phyloP scores from a whole-genome alignment of 2,113 vertebrate species.

The Lutjanus erythropterus region DNA sequence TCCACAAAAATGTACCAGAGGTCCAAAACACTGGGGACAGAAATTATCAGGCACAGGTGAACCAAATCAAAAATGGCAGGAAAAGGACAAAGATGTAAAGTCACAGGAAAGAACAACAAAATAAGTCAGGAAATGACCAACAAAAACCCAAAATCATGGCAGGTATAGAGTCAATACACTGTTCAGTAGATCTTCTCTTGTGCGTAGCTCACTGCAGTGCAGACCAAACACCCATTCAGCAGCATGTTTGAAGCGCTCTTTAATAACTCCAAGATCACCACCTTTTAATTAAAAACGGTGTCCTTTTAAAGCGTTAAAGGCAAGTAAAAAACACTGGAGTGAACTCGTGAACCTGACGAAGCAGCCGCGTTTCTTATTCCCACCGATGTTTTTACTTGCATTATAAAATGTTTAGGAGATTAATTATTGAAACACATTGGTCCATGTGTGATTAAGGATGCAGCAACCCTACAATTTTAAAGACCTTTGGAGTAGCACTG shows the following conservation, averaged over 20 bases:
- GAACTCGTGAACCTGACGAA: conserved; percentile 16
- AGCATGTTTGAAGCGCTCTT: not conserved
- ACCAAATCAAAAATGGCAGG: too few relatives aligned
- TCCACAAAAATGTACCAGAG: too few relatives aligned
- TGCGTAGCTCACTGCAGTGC: not conserved
- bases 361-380: not conserved
- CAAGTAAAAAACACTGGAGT: not conserved
- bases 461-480: conserved; percentile 17
- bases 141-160: too few relatives aligned
- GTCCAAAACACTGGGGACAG: too few relatives aligned
- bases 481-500: not conserved
- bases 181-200: not conserved
- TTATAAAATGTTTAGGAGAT: conserved; percentile 35
- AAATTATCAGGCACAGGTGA: too few relatives aligned
- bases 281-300: not conserved
- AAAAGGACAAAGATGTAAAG: too few relatives aligned
- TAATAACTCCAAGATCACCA: not conserved
- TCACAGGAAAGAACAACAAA: too few relatives aligned
- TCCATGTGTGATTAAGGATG: conserved; percentile 25
- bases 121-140: too few relatives aligned
- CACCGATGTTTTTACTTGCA: conserved; percentile 12
- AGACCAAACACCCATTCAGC: not conserved
- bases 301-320: not conserved
- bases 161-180: too few relatives aligned
- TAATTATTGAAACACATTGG: conserved; percentile 31